A percentile compares a stretch with the other conserved stretches of the same genome.
Evolutionary conservation across 2,888 invertebrate species (phyloP).

Genomic region (Synergus japonicus): DNA sequence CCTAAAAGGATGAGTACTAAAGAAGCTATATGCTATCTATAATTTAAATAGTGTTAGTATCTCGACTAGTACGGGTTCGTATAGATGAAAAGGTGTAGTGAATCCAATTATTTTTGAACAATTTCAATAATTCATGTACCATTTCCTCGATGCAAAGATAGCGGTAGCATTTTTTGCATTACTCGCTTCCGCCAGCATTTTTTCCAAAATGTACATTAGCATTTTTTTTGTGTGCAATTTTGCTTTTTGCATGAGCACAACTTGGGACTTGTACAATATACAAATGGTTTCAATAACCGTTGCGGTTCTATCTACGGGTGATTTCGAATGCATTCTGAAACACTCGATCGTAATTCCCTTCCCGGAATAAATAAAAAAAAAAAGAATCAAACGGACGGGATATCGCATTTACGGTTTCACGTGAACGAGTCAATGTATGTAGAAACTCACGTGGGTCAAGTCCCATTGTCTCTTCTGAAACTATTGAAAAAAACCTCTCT

Average conservation of each 20-base stretch:
- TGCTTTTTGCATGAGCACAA: not conserved
- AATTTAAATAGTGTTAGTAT: too few species aligned
- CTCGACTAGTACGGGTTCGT: too few species aligned
- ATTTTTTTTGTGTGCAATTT: not conserved
- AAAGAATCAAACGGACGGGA: conserved; percentile 51
- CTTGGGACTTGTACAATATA: not conserved
- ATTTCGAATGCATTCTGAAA: conserved; percentile 53
- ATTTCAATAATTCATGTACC: too few species aligned
- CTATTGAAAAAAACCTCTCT: not conserved
- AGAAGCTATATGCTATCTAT: too few species aligned
- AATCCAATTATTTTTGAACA: too few species aligned
- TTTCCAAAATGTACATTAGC: not conserved
- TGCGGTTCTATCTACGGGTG: not conserved
- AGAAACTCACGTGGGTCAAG: not conserved
- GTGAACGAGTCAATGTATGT: conserved; percentile 4
- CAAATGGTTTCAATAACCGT: conserved; percentile 6
- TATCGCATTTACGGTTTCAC: conserved; percentile 41
- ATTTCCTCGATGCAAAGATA: too few species aligned
- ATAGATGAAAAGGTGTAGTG: too few species aligned
- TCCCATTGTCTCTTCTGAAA: not conserved
- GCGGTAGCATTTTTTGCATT: too few species aligned
- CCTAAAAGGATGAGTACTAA: too few species aligned
- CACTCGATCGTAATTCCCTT: conserved; percentile 53
- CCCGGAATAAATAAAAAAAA: conserved; percentile 43
- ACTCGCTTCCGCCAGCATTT: not conserved